A percentile compares a stretch with the other conserved stretches of the same genome.
Conservation (phyloP, 1,140 invertebrate species). For the Neuroterus valhalla region DNA sequence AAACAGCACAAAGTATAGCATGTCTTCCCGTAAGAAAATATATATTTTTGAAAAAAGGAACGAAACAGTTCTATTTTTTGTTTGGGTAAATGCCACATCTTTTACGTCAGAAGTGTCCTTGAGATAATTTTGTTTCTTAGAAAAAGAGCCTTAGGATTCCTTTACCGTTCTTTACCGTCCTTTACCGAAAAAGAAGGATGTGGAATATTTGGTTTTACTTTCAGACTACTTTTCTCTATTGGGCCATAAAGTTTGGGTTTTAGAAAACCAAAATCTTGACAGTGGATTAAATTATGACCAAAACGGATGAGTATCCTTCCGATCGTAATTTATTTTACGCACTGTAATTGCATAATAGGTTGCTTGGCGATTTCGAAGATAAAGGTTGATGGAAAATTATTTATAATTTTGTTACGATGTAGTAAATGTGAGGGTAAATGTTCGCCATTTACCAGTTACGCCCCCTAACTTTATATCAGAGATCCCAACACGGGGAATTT, state of each 20-base stretch:
- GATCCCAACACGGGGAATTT: too few species aligned
- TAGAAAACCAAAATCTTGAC: background rate
- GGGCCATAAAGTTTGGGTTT: background rate
- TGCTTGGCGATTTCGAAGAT: constrained; percentile 13
- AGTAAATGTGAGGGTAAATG: constrained; percentile 5
- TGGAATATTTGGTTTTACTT: constrained; percentile 5
- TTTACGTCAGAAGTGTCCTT: constrained; percentile 2
- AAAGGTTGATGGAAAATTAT: constrained; percentile 20
- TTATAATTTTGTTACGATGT: background rate
- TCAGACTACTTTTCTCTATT: background rate
- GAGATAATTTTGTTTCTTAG: background rate
- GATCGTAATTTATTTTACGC: constrained; percentile 22
- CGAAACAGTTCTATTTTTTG: background rate
- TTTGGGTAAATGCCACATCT: background rate
- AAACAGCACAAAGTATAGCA: too few species aligned
- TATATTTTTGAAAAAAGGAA: too few species aligned
- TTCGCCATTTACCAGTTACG: constrained; percentile 4
- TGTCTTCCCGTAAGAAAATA: too few species aligned
- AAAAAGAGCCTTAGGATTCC: background rate
- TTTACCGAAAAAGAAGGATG: background rate
- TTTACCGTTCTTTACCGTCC: background rate
- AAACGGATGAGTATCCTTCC: background rate
- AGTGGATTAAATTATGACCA: background rate
- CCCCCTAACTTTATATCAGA: background rate
- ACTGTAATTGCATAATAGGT: constrained; percentile 24